phyloP scores from a whole-genome alignment of 2,113 vertebrate genomes.

The Phalacrocorax pelagicus region DNA sequence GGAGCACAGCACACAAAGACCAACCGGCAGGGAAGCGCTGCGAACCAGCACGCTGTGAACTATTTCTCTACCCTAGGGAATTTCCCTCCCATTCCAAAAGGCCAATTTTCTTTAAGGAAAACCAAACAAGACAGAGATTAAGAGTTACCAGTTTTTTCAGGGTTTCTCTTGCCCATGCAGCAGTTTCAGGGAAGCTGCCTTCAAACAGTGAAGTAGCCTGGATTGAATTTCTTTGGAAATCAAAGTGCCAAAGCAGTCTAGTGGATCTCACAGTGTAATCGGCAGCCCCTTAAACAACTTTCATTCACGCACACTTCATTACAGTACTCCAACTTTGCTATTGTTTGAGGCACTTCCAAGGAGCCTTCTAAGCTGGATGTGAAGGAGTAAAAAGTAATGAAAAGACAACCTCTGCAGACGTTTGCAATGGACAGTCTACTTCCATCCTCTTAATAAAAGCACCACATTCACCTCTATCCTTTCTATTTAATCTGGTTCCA shows the following conservation, averaged over 20 bases:
- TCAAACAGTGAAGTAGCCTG: background rate
- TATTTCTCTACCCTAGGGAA: background rate
- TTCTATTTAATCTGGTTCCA: background rate
- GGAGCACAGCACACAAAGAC: background rate
- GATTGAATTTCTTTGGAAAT: background rate
- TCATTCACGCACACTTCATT: background rate
- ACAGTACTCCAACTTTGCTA: background rate
- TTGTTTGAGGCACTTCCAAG: background rate
- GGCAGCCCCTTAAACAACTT: background rate
- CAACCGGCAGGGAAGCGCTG: background rate
- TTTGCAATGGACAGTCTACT: background rate
- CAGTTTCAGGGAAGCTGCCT: background rate
- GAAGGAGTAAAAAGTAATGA: background rate
- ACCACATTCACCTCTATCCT: background rate
- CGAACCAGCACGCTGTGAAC: background rate
- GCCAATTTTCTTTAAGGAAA: rapidly evolving
- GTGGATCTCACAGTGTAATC: background rate
- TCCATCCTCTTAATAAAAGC: background rate
- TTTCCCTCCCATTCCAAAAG: background rate
- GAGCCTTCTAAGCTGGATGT: background rate
- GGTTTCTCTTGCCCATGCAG: background rate
- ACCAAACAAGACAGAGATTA: background rate
- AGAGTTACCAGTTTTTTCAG: background rate
- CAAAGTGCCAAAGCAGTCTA: background rate
- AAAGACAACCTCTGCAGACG: background rate